A percentile compares a stretch with the other conserved stretches of the same genome.
Conservation (phyloP, 1,140 invertebrate genomes). For the Meloidogyne hapla region DNA sequence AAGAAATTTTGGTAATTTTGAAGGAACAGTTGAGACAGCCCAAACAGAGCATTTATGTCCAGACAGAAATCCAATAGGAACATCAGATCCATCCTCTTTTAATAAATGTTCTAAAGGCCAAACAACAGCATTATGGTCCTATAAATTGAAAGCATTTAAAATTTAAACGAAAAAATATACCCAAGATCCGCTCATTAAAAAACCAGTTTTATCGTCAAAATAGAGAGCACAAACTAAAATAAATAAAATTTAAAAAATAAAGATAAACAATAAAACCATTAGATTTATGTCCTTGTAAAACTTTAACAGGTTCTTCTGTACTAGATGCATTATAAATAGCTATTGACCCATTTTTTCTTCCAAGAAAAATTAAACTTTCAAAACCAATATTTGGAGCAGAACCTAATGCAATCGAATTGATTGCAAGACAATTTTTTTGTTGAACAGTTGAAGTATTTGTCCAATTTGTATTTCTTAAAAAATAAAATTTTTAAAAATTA, state of each 20-base stretch:
- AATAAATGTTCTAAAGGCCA: conserved; percentile 47
- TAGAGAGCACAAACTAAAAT: conserved; percentile 48
- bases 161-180: neutral
- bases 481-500: neutral
- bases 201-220: conserved; percentile 18
- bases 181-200: conserved; percentile 29
- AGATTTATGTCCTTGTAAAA: conserved; percentile 25
- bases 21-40: conserved; percentile 76
- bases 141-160: conserved; percentile 37
- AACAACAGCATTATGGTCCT: conserved; percentile 54
- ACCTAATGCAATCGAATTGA: conserved; percentile 28
- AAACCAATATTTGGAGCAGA: neutral
- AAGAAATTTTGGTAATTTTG: conserved; percentile 25
- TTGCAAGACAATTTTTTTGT: conserved; percentile 22
- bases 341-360: conserved; percentile 34
- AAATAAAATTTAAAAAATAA: neutral
- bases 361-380: conserved; percentile 26
- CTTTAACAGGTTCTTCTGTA: conserved; percentile 15
- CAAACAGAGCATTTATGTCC: conserved; percentile 84
- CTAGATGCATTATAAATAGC: conserved; percentile 25
- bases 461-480: conserved; percentile 17
- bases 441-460: neutral
- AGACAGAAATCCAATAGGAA: conserved; percentile 28
- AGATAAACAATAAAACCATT: conserved; percentile 29
- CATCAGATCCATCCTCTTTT: conserved; percentile 19